Percentiles rank a stretch among this genome's conserved stretches.
These are phyloP conservation scores for Anthrax anthrax DNA, from an alignment of 2,888 invertebrate species.

Conservation along the genomic window DNA sequence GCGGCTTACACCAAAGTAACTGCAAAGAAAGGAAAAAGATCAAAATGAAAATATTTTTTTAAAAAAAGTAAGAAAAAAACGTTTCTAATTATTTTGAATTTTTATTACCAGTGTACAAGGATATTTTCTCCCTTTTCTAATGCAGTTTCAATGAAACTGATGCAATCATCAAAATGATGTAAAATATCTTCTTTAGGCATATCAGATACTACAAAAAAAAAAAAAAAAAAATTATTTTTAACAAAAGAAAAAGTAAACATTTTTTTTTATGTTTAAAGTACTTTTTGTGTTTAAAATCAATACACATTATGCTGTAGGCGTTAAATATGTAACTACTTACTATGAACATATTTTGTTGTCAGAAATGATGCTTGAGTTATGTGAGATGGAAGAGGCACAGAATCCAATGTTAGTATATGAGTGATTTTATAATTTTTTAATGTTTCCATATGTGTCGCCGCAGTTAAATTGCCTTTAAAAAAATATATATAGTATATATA, in stretches of 20 bases:
- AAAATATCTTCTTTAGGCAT: constrained; percentile 74
- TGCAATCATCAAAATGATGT: constrained; percentile 60
- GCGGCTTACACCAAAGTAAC: constrained; percentile 80
- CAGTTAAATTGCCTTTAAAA: constrained; percentile 56
- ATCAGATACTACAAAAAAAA: constrained; percentile 51
- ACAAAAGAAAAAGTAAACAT: too few relatives aligned
- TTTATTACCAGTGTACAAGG: constrained; percentile 69
- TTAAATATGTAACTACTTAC: too few relatives aligned
- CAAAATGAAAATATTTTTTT: background rate
- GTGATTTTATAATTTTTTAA: constrained; percentile 51
- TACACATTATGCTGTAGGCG: background rate
- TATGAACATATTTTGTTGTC: constrained; percentile 58
- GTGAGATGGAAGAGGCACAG: constrained; percentile 65
- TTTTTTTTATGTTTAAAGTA: too few relatives aligned
- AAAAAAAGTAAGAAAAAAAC: too few relatives aligned
- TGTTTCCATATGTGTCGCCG: constrained; percentile 58
- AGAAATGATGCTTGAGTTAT: constrained; percentile 52
- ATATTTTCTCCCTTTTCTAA: constrained; percentile 49
- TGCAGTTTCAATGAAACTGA: constrained; percentile 59
- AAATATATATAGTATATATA: too few relatives aligned
- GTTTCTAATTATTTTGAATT: too few relatives aligned
- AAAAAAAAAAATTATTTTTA: constrained; percentile 8
- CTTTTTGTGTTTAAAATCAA: too few relatives aligned
- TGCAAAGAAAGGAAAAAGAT: constrained; percentile 21
- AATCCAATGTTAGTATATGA: constrained; percentile 69